Evolutionary conservation across 1,140 invertebrate genomes (phyloP).

Genomic region (Phymorhynchus buccinoides): DNA sequence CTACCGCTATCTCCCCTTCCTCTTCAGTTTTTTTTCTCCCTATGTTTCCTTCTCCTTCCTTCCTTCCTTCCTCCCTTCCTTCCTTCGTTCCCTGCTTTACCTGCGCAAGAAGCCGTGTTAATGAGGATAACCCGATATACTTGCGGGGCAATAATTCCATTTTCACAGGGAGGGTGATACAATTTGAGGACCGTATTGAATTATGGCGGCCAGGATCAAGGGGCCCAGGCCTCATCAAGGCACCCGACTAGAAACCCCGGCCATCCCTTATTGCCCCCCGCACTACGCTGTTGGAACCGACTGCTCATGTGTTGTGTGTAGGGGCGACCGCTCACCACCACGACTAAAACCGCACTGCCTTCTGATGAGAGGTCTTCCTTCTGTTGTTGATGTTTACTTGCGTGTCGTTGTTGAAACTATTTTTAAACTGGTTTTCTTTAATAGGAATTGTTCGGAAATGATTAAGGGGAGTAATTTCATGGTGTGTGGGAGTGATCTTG

Average conservation of each 20-base stretch:
- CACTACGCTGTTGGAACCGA: not conserved
- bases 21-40: not conserved
- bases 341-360: too few relatives aligned
- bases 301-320: too few relatives aligned
- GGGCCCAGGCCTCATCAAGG: conserved; percentile 25
- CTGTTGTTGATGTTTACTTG: too few relatives aligned
- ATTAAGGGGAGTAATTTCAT: too few relatives aligned
- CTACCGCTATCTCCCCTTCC: not conserved
- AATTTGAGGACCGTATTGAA: conserved; percentile 42
- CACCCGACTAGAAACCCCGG: not conserved
- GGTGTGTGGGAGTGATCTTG: too few relatives aligned
- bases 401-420: too few relatives aligned
- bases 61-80: not conserved
- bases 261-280: not conserved
- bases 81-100: not conserved
- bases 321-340: too few relatives aligned
- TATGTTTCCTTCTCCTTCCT: not conserved
- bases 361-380: too few relatives aligned
- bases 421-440: too few relatives aligned
- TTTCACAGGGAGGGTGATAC: conserved; percentile 48
- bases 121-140: conserved; percentile 48
- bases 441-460: too few relatives aligned
- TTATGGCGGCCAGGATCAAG: conserved; percentile 36
- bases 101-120: conserved; percentile 40
- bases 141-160: conserved; percentile 44